Conservation (phyloP, 2,888 invertebrate species). For the Bruchidius siliquastri region DNA sequence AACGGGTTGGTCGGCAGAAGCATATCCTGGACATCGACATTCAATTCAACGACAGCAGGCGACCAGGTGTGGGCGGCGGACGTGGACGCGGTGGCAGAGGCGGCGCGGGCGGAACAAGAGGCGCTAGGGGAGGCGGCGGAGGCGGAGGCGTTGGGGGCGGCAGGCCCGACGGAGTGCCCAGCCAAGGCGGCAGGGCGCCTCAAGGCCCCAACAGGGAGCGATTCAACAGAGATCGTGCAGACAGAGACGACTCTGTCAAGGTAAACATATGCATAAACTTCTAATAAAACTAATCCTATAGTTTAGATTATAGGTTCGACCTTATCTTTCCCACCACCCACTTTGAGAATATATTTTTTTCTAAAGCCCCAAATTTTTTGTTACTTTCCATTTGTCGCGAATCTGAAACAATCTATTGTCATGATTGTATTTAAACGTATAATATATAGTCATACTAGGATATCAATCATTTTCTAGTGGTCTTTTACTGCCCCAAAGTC, state of each 20-base stretch:
- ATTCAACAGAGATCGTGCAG: not conserved
- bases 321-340: too few relatives aligned
- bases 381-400: too few relatives aligned
- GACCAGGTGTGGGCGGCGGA: conserved; percentile 63
- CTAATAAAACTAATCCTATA: too few relatives aligned
- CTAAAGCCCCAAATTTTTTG: too few relatives aligned
- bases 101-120: conserved; percentile 37
- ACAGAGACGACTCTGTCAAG: not conserved
- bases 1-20: conserved; percentile 82
- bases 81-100: conserved; percentile 49
- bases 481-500: too few relatives aligned
- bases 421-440: too few relatives aligned
- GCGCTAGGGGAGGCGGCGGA: conserved; percentile 37
- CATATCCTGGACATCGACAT: conserved; percentile 83
- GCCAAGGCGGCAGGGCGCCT: conserved; percentile 33
- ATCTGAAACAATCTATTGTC: too few relatives aligned
- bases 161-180: conserved; percentile 18
- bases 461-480: too few relatives aligned
- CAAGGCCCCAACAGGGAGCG: not conserved
- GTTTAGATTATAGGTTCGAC: too few relatives aligned
- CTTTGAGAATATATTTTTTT: too few relatives aligned
- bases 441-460: too few relatives aligned
- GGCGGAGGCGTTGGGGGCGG: conserved; percentile 40
- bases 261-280: not conserved
- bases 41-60: conserved; percentile 76